A percentile compares a stretch with the other conserved stretches of the same genome.
Conservation (phyloP, 2,888 invertebrate species). For the Pristionchus entomophagus region DNA sequence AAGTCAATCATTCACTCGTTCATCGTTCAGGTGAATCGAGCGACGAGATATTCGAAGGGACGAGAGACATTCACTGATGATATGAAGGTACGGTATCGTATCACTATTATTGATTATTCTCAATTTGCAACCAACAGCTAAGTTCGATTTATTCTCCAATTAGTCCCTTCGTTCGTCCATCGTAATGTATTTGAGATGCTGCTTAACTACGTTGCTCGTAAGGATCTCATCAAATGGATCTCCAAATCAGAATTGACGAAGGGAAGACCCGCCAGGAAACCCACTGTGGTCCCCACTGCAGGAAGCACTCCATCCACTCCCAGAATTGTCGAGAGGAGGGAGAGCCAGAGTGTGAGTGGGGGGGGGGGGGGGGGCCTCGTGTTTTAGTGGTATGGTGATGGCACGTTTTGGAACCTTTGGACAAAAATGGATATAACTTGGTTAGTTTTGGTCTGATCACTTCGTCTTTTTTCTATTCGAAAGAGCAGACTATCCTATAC, state of each 20-base stretch:
- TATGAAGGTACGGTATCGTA: slow-evolving; percentile 54
- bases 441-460: too few species aligned
- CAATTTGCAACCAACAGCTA: neutral
- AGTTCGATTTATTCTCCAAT: neutral
- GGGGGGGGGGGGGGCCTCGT: neutral
- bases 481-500: too few species aligned
- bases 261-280: slow-evolving; percentile 37
- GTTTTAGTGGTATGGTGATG: too few species aligned
- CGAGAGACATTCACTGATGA: slow-evolving; percentile 60
- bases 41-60: slow-evolving; percentile 44
- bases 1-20: neutral
- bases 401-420: too few species aligned
- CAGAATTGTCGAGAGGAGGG: neutral
- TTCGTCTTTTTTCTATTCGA: too few species aligned
- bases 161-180: neutral
- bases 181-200: slow-evolving; percentile 51
- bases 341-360: neutral
- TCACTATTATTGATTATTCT: neutral
- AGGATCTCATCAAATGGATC: slow-evolving; percentile 59
- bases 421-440: too few species aligned
- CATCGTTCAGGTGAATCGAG: slow-evolving; percentile 2
- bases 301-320: slow-evolving; percentile 1
- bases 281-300: neutral
- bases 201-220: slow-evolving; percentile 62
- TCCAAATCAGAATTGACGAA: slow-evolving; percentile 46